Conservation (phyloP, 2,113 vertebrate species). For the Gambusia affinis region DNA sequence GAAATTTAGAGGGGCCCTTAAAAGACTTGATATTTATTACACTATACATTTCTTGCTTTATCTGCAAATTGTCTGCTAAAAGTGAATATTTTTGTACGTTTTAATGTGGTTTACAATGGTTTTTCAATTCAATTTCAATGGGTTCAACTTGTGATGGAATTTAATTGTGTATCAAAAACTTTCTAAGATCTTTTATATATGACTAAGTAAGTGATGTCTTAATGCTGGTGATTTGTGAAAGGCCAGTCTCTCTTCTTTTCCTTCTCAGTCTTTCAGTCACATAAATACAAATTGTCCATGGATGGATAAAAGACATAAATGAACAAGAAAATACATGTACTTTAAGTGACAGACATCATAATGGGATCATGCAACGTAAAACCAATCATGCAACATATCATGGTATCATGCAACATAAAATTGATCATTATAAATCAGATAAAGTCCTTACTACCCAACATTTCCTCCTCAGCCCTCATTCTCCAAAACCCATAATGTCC, state of each 20-base stretch:
- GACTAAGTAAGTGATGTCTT: neutral
- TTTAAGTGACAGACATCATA: conserved; percentile 26
- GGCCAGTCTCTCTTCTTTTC: conserved; percentile 40
- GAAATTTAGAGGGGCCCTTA: too few species aligned
- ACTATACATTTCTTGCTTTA: neutral
- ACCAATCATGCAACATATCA: conserved; percentile 11
- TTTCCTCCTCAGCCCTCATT: conserved; percentile 7
- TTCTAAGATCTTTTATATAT: neutral
- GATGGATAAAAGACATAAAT: conserved; percentile 29
- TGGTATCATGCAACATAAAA: conserved; percentile 48
- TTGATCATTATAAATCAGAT: conserved; percentile 37
- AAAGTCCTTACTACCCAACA: conserved; percentile 32
- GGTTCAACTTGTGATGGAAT: neutral
- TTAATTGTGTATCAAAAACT: neutral
- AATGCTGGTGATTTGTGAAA: conserved; percentile 61
- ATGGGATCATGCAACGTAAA: conserved; percentile 46
- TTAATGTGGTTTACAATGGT: neutral
- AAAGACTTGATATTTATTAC: neutral
- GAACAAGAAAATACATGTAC: conserved; percentile 7
- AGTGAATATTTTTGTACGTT: neutral
- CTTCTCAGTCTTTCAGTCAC: conserved; percentile 16
- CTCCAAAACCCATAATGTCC: conserved; percentile 21
- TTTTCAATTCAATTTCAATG: neutral
- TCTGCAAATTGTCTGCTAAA: neutral
- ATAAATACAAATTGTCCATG: conserved; percentile 26